Percentiles rank a stretch among this genome's conserved stretches.
Evolutionary conservation across 2,797 vertebrate species (phyloP).

Genomic region (Coccyzus lansbergi): DNA sequence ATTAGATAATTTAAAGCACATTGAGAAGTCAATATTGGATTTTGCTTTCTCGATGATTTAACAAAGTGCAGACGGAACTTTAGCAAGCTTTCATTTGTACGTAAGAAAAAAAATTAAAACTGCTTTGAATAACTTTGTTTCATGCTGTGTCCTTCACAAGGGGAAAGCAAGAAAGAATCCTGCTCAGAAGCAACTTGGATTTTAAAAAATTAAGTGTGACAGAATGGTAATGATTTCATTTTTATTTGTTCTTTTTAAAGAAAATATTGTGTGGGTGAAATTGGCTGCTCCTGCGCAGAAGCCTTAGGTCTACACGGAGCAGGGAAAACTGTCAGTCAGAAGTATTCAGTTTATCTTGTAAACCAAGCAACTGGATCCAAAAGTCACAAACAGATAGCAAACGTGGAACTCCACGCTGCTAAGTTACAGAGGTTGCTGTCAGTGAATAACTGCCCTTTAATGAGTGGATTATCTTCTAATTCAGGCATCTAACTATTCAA

Average conservation of each 20-base stretch:
- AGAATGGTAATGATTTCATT: background rate
- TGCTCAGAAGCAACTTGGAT: constrained; percentile 49
- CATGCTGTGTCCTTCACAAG: constrained; percentile 7
- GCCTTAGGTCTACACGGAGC: background rate
- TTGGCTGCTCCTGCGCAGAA: background rate
- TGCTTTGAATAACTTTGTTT: constrained; percentile 31
- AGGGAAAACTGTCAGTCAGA: background rate
- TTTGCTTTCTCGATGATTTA: background rate
- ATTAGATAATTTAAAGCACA: background rate
- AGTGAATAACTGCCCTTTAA: background rate
- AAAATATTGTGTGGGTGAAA: constrained; percentile 46
- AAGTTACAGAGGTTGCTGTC: background rate
- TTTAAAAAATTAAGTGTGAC: constrained; percentile 31
- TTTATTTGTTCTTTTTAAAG: constrained; percentile 52
- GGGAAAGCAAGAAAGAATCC: constrained; percentile 64
- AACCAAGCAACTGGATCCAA: background rate
- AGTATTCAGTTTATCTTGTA: background rate
- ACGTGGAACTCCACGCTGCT: background rate
- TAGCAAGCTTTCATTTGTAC: constrained; percentile 15
- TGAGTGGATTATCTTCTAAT: background rate
- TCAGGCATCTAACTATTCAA: background rate
- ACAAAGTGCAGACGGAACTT: constrained; percentile 54
- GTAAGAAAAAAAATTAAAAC: constrained; percentile 46
- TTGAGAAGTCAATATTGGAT: background rate
- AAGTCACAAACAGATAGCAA: background rate